Evolutionary conservation across 2,797 vertebrate species (phyloP), one percentile per base, ranked within the genome.

Genomic region (Amazona ochrocephala): DNA sequence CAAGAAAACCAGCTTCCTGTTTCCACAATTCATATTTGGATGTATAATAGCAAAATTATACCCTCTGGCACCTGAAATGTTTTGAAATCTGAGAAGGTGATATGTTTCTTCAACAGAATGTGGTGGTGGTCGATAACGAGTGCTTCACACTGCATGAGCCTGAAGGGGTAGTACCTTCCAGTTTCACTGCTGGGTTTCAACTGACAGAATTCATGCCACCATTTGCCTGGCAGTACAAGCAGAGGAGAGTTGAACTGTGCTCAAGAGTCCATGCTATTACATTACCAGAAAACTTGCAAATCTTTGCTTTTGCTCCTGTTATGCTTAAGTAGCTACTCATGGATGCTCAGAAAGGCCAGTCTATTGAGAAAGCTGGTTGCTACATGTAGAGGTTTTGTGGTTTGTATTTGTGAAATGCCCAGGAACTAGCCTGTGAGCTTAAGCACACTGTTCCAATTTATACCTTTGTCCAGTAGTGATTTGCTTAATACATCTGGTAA

Each of bases 61-160:
- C 61, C 76, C 44, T 83, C 68, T 94, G 75, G 21, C 34, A 93
- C 22, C 45, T 92, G 65, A 73, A 91, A 86, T 51, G 10, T 67
- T 70, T 88, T 93, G 73, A 93, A 93, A 90, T 93, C 75, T 66
- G 74, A 90, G 61, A 87, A 56, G 3, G 14, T 34, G 14, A 91
- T 95, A 54, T 73, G 13, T 90, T 94, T 94, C 87, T 91, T 76
- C 51, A 86, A 24, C 30, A 88, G 65, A 62, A 76, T 30, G 16
- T 10, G 18, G 61, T 89, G 72, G 54, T 79, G 11, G 26, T 86
- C 77, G 88, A 66, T 91, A 93, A 89, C 68, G 56, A 80, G 18
- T 15, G 32, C 42, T 34, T 96, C 75, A 73, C 16, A 23, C 50
- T 85, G 22, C 71, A 26, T 1, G 19, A 84, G 45, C 58, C 44